Evolutionary conservation across 2,888 invertebrate genomes (phyloP), one percentile per base, ranked within the genome.

Genomic region (Lasioglossum pauxillum): DNA sequence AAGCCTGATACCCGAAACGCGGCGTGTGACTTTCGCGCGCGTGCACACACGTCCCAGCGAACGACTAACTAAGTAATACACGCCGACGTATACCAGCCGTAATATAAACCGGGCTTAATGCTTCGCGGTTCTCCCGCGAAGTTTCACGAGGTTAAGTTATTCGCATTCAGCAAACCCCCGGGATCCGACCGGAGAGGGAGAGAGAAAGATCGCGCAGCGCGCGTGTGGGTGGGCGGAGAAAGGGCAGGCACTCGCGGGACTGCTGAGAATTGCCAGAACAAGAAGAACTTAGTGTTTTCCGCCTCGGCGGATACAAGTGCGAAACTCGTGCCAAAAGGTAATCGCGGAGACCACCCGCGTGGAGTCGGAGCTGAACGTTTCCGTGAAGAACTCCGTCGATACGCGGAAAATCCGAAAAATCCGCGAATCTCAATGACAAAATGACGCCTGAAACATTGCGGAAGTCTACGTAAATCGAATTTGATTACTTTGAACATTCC

Each of bases 251-350:
- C 60, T 76, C 67, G 46, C 60, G 76, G 46, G 80, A 74, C 75
- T 64, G 74, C 53, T 67, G 82, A 88, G 86, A 88, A 90, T 91
- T 84, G 79, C 83, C 78, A 75, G 84, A 80, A 86, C 84, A 86
- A 80, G 82, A 91, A 91, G 90, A 90, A 91, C 80, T 86, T 88
- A 76, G 79, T 77, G 82, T 91, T 91, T 91, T 83, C 90, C 83
- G 80, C 82, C 74, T 86, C 84, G 85, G 71, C 79, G 57, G 75
- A 78, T 75, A 77, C 74, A 60, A 75, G n/a, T 31, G 64, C 35
- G 49, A 75, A 46, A 80, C 19, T 75, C 38, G n/a, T 72, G 77
- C 75, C 79, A 86, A 80, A 87, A 75, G 75, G 78, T 79, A 80
- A 87, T 87, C 53, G 46, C 12, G 12, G 69, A 41, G 69, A 69